Base-by-base conservation (phyloP, 92 coral and sea anemone species). In the Anthopleura xanthogrammica region DNA sequence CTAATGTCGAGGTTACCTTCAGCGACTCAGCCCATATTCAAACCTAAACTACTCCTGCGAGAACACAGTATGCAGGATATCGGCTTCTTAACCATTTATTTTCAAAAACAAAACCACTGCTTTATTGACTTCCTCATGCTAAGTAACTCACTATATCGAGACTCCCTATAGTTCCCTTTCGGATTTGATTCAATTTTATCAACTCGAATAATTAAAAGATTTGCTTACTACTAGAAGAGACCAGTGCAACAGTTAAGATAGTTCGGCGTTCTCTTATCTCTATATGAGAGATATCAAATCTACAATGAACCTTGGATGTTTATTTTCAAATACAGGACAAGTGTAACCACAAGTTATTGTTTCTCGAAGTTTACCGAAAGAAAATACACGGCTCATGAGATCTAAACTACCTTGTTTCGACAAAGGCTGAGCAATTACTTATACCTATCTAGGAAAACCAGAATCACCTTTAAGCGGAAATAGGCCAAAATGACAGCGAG, bases 221-320 rank as follows among this genome's bases (percentile, higher is more conserved):
- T 68, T 68, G 74, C 74, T 68, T 68, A 29, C 74, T 68, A 23
- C 74, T 13, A 68, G 74, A 36, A 29, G 41, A 68, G 41, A 13
- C 16, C 13, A 68, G 41, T 68, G 17, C 16, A 68, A 68, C 42
- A 68, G 74, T 68, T 68, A 68, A 68, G 7, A 7, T 43, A 68
- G 74, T 68, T 23, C 74, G 74, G 74, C 36, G 42, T 16, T 68
- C 74, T 68, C 74, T 68, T 36, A 68, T 68, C 74, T 68, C 74
- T 13, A 68, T 68, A 16, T 68, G 74, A 68, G 42, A 68, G 74
- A 68, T 68, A 23, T 17, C 74, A 68, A 10, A 2, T 10, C 41
- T 68, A 68, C 74, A 68, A 68, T 29, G 41, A 36, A 9, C 8
- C 16, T 14, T 29, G 16, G 41, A 24, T 68, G 74, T 68, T 68